These are phyloP conservation scores for Agrotis exclamationis DNA, from an alignment of 2,888 invertebrate species.

Conservation along the genomic window DNA sequence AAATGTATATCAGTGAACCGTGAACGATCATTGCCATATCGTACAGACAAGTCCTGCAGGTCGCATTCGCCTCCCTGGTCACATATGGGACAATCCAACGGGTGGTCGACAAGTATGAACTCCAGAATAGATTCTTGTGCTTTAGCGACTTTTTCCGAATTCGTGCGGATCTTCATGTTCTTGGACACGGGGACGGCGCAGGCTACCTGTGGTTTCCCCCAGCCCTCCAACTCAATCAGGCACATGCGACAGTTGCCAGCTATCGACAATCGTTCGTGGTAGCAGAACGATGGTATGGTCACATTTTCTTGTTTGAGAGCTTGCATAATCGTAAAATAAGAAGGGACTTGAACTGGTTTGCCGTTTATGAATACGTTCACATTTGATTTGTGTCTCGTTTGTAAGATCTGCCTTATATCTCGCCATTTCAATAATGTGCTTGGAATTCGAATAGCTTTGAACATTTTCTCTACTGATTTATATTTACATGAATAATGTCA, in stretches of 20 bases:
- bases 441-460: conserved; percentile 64
- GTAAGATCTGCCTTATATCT: conserved; percentile 55
- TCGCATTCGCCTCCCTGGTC: conserved; percentile 99
- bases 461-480: conserved; percentile 67
- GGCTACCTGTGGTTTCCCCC: conserved; percentile 98
- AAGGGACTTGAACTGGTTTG: conserved; percentile 96
- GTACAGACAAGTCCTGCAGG: conserved; percentile 99
- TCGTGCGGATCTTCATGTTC: conserved; percentile 98
- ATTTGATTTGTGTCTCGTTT: conserved; percentile 51
- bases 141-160: conserved; percentile 95
- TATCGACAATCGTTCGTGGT: conserved; percentile 99
- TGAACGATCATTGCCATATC: conserved; percentile 98
- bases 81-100: conserved; percentile 99
- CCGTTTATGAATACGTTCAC: conserved; percentile 98
- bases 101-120: conserved; percentile 99
- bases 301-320: conserved; percentile 76
- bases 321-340: conserved; percentile 98
- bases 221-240: conserved; percentile 98
- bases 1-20: conserved; percentile 97
- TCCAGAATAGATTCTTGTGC: conserved; percentile 97
- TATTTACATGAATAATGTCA: conserved; percentile 10
- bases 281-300: conserved; percentile 97
- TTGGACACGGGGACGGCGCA: conserved; percentile 99
- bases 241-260: conserved; percentile 99
- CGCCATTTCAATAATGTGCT: conserved; percentile 66